Percentiles rank a stretch among this genome's conserved stretches.
These are phyloP conservation scores for Darevskia nairensis DNA, from an alignment of 2,797 vertebrate genomes.

Conservation along the genomic window DNA sequence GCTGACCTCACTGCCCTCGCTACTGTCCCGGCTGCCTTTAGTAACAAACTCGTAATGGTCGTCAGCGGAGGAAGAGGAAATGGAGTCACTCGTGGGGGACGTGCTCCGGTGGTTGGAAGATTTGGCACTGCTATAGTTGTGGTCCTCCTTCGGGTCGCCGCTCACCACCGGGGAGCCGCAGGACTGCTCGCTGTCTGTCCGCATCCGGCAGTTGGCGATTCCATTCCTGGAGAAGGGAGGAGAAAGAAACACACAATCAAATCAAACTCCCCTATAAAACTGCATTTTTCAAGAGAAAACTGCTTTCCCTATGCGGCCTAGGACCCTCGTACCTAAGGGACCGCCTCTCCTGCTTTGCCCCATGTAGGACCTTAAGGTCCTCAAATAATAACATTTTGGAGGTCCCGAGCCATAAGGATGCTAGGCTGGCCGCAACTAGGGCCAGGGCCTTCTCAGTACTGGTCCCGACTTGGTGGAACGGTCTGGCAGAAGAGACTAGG, in stretches of 20 bases:
- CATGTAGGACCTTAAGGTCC: too few species aligned
- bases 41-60: slow-evolving; percentile 83
- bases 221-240: slow-evolving; percentile 82
- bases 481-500: too few species aligned
- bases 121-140: slow-evolving; percentile 96
- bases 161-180: slow-evolving; percentile 89
- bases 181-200: slow-evolving; percentile 88
- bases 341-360: too few species aligned
- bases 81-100: slow-evolving; percentile 83
- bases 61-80: slow-evolving; percentile 82
- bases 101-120: slow-evolving; percentile 85
- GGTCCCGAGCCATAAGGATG: too few species aligned
- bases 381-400: too few species aligned
- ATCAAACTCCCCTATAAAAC: slow-evolving; percentile 30
- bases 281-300: neutral
- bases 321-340: too few species aligned
- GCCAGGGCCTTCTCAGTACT: too few species aligned
- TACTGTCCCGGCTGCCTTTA: slow-evolving; percentile 89
- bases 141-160: slow-evolving; percentile 94
- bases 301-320: neutral
- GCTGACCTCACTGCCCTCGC: slow-evolving; percentile 88
- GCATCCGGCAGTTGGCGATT: slow-evolving; percentile 87
- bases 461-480: too few species aligned
- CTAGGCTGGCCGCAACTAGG: too few species aligned
- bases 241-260: slow-evolving; percentile 26